These are phyloP conservation scores for Ahaetulla prasina DNA, from an alignment of 2,113 vertebrate species.

Conservation along the genomic window DNA sequence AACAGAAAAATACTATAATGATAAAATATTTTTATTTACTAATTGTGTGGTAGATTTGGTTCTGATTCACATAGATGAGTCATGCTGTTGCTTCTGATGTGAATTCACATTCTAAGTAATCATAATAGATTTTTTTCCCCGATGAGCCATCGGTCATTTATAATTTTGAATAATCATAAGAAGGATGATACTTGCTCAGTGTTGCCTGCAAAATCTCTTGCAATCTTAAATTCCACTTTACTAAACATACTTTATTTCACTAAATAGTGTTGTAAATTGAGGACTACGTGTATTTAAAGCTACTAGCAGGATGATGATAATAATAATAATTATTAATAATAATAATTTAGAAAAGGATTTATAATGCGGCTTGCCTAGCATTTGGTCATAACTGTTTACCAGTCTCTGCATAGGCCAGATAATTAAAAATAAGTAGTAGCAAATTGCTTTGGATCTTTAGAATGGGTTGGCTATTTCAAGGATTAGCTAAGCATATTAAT, in stretches of 20 bases:
- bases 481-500: neutral
- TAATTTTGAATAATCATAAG: neutral
- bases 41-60: neutral
- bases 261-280: neutral
- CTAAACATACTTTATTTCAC: neutral
- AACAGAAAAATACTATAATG: neutral
- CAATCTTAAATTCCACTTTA: neutral
- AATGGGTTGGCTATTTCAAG: slow-evolving; percentile 2
- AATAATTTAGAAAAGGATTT: neutral
- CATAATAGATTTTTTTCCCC: neutral
- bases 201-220: neutral
- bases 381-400: neutral
- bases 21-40: neutral
- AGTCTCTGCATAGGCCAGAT: neutral
- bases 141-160: no score
- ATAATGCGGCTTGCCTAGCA: neutral
- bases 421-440: slow-evolving; percentile 5
- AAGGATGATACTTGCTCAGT: slow-evolving; percentile 18
- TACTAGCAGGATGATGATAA: neutral
- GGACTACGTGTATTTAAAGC: neutral
- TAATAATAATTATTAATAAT: neutral
- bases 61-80: neutral
- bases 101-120: neutral
- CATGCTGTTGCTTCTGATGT: neutral
- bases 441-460: neutral